Conservation (phyloP, 2,113 vertebrate genomes). For the Cairina moschata region DNA sequence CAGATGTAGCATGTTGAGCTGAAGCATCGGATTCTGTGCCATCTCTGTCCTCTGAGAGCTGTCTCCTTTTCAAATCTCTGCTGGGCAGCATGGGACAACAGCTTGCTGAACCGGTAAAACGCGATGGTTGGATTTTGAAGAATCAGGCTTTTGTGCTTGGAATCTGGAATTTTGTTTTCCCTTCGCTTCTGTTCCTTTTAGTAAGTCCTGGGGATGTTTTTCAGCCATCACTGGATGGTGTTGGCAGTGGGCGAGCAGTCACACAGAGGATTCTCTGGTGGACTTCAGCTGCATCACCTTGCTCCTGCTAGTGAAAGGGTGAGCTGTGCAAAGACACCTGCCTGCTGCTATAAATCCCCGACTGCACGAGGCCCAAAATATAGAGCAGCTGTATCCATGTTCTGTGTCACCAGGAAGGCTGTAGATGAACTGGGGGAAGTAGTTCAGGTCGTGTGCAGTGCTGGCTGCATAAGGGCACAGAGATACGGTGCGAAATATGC, state of each 20-base stretch:
- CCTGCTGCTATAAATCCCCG: constrained; percentile 84
- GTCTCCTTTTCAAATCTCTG: constrained; percentile 36
- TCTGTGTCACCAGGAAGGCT: constrained; percentile 85
- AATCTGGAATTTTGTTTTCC: background rate
- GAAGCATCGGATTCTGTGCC: constrained; percentile 66
- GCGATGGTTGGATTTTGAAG: constrained; percentile 33
- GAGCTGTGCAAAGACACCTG: constrained; percentile 85
- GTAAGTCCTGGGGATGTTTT: background rate
- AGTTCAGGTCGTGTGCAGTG: constrained; percentile 85
- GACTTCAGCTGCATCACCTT: constrained; percentile 81
- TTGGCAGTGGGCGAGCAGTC: background rate
- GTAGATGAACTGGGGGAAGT: constrained; percentile 85
- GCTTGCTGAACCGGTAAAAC: constrained; percentile 13
- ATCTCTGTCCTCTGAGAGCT: constrained; percentile 29
- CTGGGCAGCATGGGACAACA: background rate
- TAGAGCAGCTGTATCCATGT: constrained; percentile 87
- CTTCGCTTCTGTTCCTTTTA: background rate
- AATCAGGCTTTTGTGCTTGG: constrained; percentile 50
- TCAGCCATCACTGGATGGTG: background rate
- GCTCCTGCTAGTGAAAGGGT: constrained; percentile 81
- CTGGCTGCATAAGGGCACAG: constrained; percentile 88
- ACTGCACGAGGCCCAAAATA: constrained; percentile 86
- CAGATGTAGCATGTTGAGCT: constrained; percentile 41
- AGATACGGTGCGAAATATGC: constrained; percentile 90
- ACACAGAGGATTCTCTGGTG: constrained; percentile 80